phyloP scores from a whole-genome alignment of 2,888 invertebrate species.

The Vanessa cardui region DNA sequence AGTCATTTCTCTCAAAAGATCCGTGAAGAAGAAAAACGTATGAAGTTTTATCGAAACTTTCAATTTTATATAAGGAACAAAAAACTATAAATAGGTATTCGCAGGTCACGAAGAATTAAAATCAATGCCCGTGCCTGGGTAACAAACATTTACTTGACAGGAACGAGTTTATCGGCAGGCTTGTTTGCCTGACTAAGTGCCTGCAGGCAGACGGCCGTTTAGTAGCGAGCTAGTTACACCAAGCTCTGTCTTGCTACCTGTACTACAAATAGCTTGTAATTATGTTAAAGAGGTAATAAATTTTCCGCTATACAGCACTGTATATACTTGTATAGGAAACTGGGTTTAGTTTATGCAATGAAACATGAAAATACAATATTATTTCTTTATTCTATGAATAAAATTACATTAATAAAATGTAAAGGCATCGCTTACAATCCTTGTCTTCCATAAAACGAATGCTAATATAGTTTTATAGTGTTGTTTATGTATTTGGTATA shows the following conservation, averaged over 20 bases:
- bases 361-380: too few species aligned
- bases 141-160: slow-evolving; percentile 30
- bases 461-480: too few species aligned
- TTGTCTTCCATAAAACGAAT: too few species aligned
- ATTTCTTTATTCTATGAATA: too few species aligned
- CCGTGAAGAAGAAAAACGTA: too few species aligned
- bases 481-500: too few species aligned
- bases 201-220: slow-evolving; percentile 3
- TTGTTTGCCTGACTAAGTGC: slow-evolving; percentile 30
- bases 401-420: too few species aligned
- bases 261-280: neutral
- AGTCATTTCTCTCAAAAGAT: too few species aligned
- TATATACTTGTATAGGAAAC: too few species aligned
- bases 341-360: too few species aligned
- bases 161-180: slow-evolving; percentile 32
- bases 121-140: slow-evolving; percentile 9
- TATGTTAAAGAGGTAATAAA: neutral
- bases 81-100: neutral
- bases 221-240: slow-evolving; percentile 1
- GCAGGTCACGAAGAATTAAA: slow-evolving; percentile 27
- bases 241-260: neutral
- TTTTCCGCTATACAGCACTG: neutral
- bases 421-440: too few species aligned
- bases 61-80: neutral
- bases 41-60: too few species aligned